phyloP scores from a whole-genome alignment of 2,888 invertebrate species.

The Drosophila neonasuta region DNA sequence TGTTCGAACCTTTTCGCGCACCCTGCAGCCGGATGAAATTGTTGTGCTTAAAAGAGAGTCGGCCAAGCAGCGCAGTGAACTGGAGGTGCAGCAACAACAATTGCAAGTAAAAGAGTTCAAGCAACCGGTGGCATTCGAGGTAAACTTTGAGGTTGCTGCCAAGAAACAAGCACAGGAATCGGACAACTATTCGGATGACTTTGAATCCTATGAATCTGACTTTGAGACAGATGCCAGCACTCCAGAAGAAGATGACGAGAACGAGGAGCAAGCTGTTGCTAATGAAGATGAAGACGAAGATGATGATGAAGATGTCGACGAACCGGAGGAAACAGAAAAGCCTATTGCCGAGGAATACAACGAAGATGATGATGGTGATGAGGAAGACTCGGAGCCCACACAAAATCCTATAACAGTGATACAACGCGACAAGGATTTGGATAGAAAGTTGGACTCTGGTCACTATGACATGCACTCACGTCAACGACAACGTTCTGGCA shows the following conservation, averaged over 20 bases:
- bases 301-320: background rate
- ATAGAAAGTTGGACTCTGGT: slow-evolving; percentile 85
- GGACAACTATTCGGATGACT: slow-evolving; percentile 84
- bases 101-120: slow-evolving; percentile 42
- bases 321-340: background rate
- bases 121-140: slow-evolving; percentile 80
- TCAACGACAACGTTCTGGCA: slow-evolving; percentile 43
- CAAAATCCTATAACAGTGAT: slow-evolving; percentile 80
- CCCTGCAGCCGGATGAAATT: slow-evolving; percentile 77
- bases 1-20: slow-evolving; percentile 64
- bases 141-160: slow-evolving; percentile 67
- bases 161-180: slow-evolving; percentile 44
- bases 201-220: slow-evolving; percentile 85
- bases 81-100: slow-evolving; percentile 38
- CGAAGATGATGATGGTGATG: slow-evolving; percentile 52
- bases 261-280: background rate
- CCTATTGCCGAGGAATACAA: slow-evolving; percentile 5
- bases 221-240: slow-evolving; percentile 82
- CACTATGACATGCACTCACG: slow-evolving; percentile 83
- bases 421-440: slow-evolving; percentile 82
- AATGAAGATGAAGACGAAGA: background rate
- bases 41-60: slow-evolving; percentile 71
- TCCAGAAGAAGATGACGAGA: slow-evolving; percentile 45
- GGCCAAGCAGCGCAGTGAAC: slow-evolving; percentile 62
- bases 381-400: slow-evolving; percentile 78